phyloP scores from a whole-genome alignment of 2,797 vertebrate genomes.

The Graptemys geographica region DNA sequence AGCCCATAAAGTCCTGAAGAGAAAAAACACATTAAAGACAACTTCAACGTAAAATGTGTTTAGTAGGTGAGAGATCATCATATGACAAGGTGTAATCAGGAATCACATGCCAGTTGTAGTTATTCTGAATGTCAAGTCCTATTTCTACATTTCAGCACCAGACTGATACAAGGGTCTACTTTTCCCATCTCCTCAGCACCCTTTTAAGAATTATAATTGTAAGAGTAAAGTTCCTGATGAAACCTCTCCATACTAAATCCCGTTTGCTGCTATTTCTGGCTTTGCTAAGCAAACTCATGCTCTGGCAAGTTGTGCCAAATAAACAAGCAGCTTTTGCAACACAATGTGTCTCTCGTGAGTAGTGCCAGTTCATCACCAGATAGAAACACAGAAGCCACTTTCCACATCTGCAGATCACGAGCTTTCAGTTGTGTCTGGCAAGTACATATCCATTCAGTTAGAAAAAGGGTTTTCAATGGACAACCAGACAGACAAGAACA shows the following conservation, averaged over 20 bases:
- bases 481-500: background rate
- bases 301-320: constrained; percentile 3
- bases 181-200: background rate
- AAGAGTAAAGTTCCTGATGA: background rate
- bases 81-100: background rate
- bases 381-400: constrained; percentile 4
- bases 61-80: background rate
- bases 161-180: background rate
- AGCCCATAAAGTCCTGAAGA: constrained; percentile 92
- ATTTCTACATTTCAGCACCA: background rate
- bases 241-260: background rate
- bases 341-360: background rate
- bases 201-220: background rate
- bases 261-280: background rate
- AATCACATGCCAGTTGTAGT: background rate
- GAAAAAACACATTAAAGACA: constrained; percentile 6
- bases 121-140: background rate
- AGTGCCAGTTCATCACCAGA: background rate
- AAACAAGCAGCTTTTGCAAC: background rate
- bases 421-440: background rate
- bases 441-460: background rate
- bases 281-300: background rate
- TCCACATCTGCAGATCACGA: background rate
- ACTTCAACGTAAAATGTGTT: background rate
- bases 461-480: background rate